These are phyloP conservation scores for Sylvilagus floridanus DNA, from an alignment of 2,797 vertebrate genomes.

Conservation along the genomic window DNA sequence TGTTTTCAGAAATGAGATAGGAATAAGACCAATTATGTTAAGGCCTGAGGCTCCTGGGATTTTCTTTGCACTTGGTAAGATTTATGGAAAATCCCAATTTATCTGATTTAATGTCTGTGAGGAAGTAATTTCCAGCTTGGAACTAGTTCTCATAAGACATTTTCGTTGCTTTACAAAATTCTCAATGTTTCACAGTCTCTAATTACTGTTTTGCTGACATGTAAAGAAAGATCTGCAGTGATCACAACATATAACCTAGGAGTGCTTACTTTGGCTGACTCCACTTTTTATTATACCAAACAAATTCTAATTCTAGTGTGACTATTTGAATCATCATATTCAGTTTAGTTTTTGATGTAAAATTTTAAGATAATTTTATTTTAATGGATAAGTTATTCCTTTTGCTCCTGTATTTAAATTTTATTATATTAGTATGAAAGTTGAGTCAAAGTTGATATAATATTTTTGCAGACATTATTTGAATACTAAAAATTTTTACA, in stretches of 20 bases:
- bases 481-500: not conserved
- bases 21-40: constrained; percentile 62
- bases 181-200: not conserved
- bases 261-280: not conserved
- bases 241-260: not conserved
- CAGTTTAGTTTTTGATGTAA: not conserved
- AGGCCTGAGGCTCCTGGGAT: not conserved
- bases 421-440: not conserved
- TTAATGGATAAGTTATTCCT: constrained; percentile 38
- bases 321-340: not conserved
- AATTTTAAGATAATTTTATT: constrained; percentile 52
- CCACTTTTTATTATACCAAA: not conserved
- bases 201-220: constrained; percentile 57
- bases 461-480: constrained; percentile 2
- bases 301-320: not conserved
- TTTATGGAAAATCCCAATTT: constrained; percentile 66
- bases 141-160: constrained; percentile 15
- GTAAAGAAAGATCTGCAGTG: constrained; percentile 9
- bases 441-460: not conserved
- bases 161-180: constrained; percentile 55
- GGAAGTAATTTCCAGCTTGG: constrained; percentile 50
- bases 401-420: constrained; percentile 38
- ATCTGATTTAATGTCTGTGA: constrained; percentile 60
- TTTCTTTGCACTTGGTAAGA: constrained; percentile 60
- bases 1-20: constrained; percentile 68